Conservation (phyloP, 1,140 invertebrate species). For the Palaemon carinicauda region DNA sequence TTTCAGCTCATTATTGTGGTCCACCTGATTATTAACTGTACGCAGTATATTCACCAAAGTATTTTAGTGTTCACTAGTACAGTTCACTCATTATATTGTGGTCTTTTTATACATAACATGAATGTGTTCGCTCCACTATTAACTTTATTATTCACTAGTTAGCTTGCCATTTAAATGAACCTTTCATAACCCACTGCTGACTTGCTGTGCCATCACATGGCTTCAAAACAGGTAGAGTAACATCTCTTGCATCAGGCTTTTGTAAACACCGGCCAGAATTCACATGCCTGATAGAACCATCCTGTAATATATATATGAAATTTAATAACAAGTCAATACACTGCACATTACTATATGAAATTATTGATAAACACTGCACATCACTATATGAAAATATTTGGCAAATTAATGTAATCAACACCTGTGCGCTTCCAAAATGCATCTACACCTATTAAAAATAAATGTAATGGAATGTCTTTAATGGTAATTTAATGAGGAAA, state of each 20-base stretch:
- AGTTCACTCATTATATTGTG: not conserved
- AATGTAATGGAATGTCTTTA: no score
- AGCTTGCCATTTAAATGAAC: conserved; percentile 94
- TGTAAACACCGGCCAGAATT: conserved; percentile 92
- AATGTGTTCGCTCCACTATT: not conserved
- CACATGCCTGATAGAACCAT: conserved; percentile 85
- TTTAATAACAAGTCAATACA: conserved; percentile 12
- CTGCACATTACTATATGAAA: not conserved
- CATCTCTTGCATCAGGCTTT: conserved; percentile 74
- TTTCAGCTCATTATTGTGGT: no score
- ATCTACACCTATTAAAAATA: no score
- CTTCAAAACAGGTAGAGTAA: conserved; percentile 76
- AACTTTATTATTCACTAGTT: conserved; percentile 32
- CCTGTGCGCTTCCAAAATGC: no score
- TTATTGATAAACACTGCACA: not conserved
- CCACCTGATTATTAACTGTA: no score
- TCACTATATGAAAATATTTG: no score
- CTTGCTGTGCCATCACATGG: conserved; percentile 77
- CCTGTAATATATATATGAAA: conserved; percentile 73
- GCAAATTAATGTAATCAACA: no score
- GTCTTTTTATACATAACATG: not conserved
- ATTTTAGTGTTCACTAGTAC: not conserved
- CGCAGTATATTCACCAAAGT: no score
- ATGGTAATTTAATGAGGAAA: no score
- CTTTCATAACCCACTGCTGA: conserved; percentile 95